Evolutionary conservation across 2,888 invertebrate genomes (phyloP).

Genomic region (Isotomurus palustris): DNA sequence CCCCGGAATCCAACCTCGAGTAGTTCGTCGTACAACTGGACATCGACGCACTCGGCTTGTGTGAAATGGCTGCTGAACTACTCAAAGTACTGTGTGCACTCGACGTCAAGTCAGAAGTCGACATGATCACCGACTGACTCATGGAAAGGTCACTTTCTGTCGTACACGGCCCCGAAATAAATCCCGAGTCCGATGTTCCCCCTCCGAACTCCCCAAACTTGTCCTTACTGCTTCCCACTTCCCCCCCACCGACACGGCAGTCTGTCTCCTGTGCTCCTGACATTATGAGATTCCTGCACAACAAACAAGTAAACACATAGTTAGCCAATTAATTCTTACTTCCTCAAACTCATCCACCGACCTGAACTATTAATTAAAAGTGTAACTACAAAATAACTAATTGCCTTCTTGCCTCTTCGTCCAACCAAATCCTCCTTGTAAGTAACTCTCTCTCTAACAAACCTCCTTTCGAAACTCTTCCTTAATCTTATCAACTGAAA

Average conservation of each 20-base stretch:
- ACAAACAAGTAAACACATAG: no score
- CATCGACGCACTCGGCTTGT: not conserved
- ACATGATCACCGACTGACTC: constrained; percentile 36
- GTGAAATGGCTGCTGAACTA: constrained; percentile 16
- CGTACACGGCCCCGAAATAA: constrained; percentile 40
- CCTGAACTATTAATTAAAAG: no score
- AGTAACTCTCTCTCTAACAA: no score
- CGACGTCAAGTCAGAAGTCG: constrained; percentile 10
- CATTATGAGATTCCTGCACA: no score
- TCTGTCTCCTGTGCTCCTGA: no score
- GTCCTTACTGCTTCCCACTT: not conserved
- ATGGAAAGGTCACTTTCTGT: constrained; percentile 43
- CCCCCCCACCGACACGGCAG: not conserved
- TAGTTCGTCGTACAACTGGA: constrained; percentile 8
- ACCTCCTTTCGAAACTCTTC: no score
- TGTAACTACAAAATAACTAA: no score
- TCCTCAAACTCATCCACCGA: no score
- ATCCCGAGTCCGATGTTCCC: constrained; percentile 39
- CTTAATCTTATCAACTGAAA: no score
- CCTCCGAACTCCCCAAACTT: constrained; percentile 23
- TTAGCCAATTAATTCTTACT: no score
- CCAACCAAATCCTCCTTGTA: no score
- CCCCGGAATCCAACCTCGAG: constrained; percentile 61
- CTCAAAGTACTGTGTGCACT: not conserved
- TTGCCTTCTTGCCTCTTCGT: no score